Evolutionary conservation across 1,140 invertebrate genomes (phyloP), one percentile per base, ranked within the genome.

Genomic region (Ceratoteleas bidentatus): DNA sequence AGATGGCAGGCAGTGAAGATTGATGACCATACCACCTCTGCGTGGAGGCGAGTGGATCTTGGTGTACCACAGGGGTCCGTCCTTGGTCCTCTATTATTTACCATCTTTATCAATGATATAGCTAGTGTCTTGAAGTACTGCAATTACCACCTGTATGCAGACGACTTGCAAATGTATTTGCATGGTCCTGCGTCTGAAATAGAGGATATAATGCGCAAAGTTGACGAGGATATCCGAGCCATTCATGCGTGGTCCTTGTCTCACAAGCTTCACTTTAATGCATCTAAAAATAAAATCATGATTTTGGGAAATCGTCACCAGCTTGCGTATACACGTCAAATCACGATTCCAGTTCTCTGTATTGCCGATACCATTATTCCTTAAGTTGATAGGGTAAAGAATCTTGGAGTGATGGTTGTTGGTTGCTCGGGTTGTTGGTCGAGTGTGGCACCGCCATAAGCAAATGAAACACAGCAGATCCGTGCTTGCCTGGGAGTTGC

Each of bases 31-130:
- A 3, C 4, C 11, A 16, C 6, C 3, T 52, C 49, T 52, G 3
- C 49, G 4, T 52, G 49, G 49, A 14, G 4, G 7, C 3, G 6
- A 2, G 49, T 52, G 2, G 11, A 6, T 16, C 3, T 16, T 14
- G 49, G 49, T 24, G 49, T 52, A 3, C 49, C 49, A 16, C 49
- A 52, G 11, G 49, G 49, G 6, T 52, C 49, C 4, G 49, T 52
- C 15, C 49, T 52, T 52, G 49, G 49, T 5, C 49, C 49, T 47
- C 13, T 47, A n/a, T n/a, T 47, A 11, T 47, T 47, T 47, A 11
- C 43, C 43, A 47, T 47, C 6, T 47, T 7, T 47, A 47, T 47
- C 4, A n/a, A 47, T 47, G 11, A 47, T n/a, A 47, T 47, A 6
- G 9, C 43, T 4, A 11, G 9, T 6, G 43, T 47, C 6, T 4